Percentiles rank a stretch among this genome's conserved stretches.
phyloP scores from a whole-genome alignment of 64 coral and sea anemone genomes.

The Montipora sp. region DNA sequence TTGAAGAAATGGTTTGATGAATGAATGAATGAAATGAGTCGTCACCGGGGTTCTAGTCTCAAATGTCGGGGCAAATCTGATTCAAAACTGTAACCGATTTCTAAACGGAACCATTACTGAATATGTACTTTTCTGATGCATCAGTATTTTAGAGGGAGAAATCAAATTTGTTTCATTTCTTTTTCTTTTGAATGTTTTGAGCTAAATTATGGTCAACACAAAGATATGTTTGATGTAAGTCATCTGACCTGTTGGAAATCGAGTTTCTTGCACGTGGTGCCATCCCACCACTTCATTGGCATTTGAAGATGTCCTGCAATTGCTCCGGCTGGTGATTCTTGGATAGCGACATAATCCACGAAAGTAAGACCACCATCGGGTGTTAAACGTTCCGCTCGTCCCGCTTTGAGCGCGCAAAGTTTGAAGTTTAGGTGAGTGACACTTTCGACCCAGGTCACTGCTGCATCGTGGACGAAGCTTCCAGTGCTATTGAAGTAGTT shows the following conservation, averaged over 20 bases:
- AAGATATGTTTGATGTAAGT: neutral
- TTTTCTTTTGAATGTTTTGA: too few relatives aligned
- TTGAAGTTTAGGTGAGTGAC: constrained; percentile 56
- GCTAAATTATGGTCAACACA: too few relatives aligned
- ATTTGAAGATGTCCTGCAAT: constrained; percentile 57
- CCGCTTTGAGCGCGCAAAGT: constrained; percentile 85
- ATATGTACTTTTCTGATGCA: too few relatives aligned
- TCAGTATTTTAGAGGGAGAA: too few relatives aligned
- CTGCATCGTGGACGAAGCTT: constrained; percentile 62
- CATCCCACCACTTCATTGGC: constrained; percentile 78
- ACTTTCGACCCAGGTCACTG: constrained; percentile 81
- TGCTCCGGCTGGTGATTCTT: constrained; percentile 68
- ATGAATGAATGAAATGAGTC: neutral
- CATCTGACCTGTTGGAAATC: constrained; percentile 22
- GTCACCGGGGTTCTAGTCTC: too few relatives aligned
- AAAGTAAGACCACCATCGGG: constrained; percentile 77
- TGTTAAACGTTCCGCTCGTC: constrained; percentile 61
- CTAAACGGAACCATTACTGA: too few relatives aligned
- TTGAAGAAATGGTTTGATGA: too few relatives aligned
- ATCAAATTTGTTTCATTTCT: too few relatives aligned
- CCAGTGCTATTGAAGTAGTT: constrained; percentile 76
- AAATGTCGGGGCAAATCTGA: too few relatives aligned
- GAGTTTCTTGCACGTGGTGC: constrained; percentile 68
- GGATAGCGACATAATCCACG: constrained; percentile 84
- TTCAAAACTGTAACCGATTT: too few relatives aligned